Evolutionary conservation across 2,113 vertebrate species (phyloP).

Genomic region (Microtus oregoni): DNA sequence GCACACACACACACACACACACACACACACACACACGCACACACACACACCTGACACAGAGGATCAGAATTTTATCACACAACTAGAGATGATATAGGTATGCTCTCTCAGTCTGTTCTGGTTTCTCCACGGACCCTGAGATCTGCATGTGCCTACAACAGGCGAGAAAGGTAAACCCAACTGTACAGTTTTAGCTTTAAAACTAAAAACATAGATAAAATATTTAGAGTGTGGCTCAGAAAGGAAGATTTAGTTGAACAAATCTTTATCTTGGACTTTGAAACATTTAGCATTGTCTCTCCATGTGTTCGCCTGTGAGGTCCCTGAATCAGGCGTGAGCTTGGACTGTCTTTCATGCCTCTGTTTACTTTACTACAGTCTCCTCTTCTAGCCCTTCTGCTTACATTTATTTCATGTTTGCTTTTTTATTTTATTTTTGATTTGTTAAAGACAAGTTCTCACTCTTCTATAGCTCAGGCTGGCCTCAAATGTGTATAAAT

Average conservation of each 20-base stretch:
- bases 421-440: background rate
- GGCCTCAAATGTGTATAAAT: no score
- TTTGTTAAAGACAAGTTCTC: background rate
- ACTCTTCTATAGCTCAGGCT: background rate
- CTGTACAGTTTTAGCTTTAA: background rate
- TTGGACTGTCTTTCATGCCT: background rate
- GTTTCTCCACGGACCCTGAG: background rate
- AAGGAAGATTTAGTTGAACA: background rate
- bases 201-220: background rate
- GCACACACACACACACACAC: background rate
- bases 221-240: background rate
- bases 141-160: background rate
- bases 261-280: background rate
- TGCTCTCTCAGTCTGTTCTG: background rate
- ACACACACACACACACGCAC: background rate
- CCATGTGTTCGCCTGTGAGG: rapidly evolving
- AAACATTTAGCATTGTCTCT: background rate
- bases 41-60: background rate
- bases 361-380: rapidly evolving
- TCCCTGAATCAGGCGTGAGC: background rate
- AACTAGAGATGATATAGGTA: conserved; percentile 20
- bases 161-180: background rate
- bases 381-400: rapidly evolving
- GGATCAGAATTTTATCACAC: background rate
- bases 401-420: background rate